phyloP scores from a whole-genome alignment of 2,113 vertebrate species.

The Urocitellus parryii region DNA sequence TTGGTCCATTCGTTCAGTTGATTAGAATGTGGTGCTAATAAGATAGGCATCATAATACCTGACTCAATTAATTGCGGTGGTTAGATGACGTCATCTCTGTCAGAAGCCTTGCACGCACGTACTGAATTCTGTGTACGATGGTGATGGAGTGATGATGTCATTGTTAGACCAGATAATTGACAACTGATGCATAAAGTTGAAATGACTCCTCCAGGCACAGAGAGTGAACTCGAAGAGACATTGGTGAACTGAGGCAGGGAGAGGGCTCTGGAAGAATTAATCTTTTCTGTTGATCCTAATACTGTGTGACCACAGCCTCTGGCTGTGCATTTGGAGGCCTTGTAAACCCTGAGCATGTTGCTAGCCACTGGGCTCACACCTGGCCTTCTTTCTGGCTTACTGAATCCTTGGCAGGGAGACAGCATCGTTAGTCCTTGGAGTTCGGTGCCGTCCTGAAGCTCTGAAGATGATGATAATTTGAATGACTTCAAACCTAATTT shows the following conservation, averaged over 20 bases:
- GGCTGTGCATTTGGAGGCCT: background rate
- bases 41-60: background rate
- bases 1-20: background rate
- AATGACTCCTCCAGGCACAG: background rate
- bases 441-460: background rate
- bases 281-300: background rate
- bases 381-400: background rate
- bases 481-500: conserved; percentile 20
- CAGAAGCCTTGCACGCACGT: background rate
- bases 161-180: background rate
- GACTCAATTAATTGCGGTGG: background rate
- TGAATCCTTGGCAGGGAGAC: background rate
- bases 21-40: background rate
- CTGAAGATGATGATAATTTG: background rate
- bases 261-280: background rate
- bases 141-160: background rate
- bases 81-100: background rate
- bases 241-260: background rate
- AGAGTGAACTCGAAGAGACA: background rate
- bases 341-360: background rate
- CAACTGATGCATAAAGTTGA: background rate
- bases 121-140: background rate
- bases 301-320: background rate
- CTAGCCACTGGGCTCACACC: background rate
- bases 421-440: background rate